A percentile compares a stretch with the other conserved stretches of the same genome.
Conservation (phyloP, 2,113 vertebrate species). For the Balaenoptera acutorostrata region DNA sequence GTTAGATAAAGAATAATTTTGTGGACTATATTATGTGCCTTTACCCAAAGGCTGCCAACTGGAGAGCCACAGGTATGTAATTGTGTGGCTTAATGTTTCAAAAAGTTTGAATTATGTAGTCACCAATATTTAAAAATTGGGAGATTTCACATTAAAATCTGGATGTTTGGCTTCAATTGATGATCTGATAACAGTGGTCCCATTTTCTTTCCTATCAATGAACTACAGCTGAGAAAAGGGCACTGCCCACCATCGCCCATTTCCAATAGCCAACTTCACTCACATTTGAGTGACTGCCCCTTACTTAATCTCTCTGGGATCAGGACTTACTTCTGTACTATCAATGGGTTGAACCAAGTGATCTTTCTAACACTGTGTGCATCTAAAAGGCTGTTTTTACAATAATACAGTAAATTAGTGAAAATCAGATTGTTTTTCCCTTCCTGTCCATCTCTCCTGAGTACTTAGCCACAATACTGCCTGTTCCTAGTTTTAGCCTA, state of each 20-base stretch:
- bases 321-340: neutral
- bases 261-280: neutral
- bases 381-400: neutral
- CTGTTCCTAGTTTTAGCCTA: neutral
- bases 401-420: neutral
- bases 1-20: neutral
- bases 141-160: neutral
- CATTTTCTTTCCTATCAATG: neutral
- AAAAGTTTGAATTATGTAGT: neutral
- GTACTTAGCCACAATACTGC: neutral
- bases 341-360: neutral
- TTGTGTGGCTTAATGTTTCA: neutral
- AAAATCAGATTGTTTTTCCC: neutral
- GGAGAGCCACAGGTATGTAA: neutral
- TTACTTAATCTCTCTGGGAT: neutral
- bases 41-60: neutral
- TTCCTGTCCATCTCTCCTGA: neutral
- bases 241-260: neutral
- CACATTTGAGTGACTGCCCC: neutral
- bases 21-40: neutral
- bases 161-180: neutral
- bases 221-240: neutral
- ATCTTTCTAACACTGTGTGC: neutral
- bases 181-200: neutral
- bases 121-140: neutral